Evolutionary conservation across 1,140 invertebrate species (phyloP).

Genomic region (Hetaerina americana): DNA sequence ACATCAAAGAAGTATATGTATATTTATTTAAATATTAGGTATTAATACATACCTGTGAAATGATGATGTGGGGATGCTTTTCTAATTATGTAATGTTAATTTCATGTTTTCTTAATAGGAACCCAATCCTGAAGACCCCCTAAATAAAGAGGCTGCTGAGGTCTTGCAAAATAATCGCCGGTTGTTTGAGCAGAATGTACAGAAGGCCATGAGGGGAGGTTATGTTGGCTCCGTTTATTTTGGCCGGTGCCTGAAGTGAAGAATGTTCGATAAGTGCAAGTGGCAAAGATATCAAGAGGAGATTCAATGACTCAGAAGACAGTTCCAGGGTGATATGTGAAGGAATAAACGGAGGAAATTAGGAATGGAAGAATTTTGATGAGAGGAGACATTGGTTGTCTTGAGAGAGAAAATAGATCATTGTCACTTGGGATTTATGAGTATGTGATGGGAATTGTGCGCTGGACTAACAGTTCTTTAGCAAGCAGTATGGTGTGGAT

Average conservation of each 20-base stretch:
- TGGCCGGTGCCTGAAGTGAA: constrained; percentile 91
- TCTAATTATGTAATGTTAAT: constrained; percentile 1
- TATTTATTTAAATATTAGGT: too few species aligned
- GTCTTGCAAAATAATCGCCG: constrained; percentile 87
- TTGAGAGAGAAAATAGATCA: too few species aligned
- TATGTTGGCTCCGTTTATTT: constrained; percentile 87
- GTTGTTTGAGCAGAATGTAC: constrained; percentile 91
- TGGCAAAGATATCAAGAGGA: neutral
- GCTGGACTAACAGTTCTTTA: too few species aligned
- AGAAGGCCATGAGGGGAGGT: constrained; percentile 89
- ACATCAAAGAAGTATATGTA: too few species aligned
- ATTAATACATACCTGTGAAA: too few species aligned
- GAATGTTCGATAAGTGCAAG: constrained; percentile 30
- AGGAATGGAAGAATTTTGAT: too few species aligned
- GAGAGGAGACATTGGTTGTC: too few species aligned
- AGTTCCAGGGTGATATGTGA: neutral
- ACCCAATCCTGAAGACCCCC: constrained; percentile 95
- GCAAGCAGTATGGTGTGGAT: too few species aligned
- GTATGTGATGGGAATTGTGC: too few species aligned
- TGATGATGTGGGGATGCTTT: too few species aligned
- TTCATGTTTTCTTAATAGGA: constrained; percentile 46
- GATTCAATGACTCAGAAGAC: neutral
- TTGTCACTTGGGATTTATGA: too few species aligned
- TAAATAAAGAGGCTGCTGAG: constrained; percentile 98
- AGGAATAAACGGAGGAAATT: too few species aligned